phyloP scores from a whole-genome alignment of 2,888 invertebrate species.

The Cinara cedri region DNA sequence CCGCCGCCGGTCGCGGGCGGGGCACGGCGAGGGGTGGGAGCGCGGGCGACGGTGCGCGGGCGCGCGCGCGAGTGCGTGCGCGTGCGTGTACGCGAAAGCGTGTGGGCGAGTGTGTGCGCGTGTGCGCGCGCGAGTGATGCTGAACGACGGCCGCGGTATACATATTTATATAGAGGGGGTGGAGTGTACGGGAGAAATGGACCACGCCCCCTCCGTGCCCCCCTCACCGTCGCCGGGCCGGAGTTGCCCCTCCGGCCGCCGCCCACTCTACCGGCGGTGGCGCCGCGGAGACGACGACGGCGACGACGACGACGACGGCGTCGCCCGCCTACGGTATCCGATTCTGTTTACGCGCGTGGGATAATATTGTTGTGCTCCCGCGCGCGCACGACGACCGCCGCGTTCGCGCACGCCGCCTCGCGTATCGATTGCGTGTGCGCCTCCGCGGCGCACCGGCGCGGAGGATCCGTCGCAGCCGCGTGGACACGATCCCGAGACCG shows the following conservation, averaged over 20 bases:
- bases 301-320: too few species aligned
- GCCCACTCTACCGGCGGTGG: slow-evolving; percentile 4
- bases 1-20: not conserved
- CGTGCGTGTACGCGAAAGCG: not conserved
- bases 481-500: too few species aligned
- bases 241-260: not conserved
- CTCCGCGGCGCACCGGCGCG: too few species aligned
- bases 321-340: slow-evolving; percentile 19
- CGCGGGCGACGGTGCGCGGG: not conserved
- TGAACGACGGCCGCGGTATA: not conserved
- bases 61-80: not conserved
- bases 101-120: not conserved
- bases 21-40: not conserved
- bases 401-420: not conserved
- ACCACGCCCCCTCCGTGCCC: slow-evolving; percentile 43
- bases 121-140: not conserved
- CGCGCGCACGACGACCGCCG: not conserved
- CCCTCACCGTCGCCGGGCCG: not conserved
- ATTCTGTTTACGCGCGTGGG: not conserved
- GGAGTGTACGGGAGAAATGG: slow-evolving; percentile 45
- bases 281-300: not conserved
- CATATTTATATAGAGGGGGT: slow-evolving; percentile 17
- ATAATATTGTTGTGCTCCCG: not conserved
- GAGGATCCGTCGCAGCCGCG: too few species aligned
- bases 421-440: too few species aligned